Percentiles rank a stretch among this genome's conserved stretches.
phyloP scores from a whole-genome alignment of 2,113 vertebrate species.

The Herpetotheres cachinnans region DNA sequence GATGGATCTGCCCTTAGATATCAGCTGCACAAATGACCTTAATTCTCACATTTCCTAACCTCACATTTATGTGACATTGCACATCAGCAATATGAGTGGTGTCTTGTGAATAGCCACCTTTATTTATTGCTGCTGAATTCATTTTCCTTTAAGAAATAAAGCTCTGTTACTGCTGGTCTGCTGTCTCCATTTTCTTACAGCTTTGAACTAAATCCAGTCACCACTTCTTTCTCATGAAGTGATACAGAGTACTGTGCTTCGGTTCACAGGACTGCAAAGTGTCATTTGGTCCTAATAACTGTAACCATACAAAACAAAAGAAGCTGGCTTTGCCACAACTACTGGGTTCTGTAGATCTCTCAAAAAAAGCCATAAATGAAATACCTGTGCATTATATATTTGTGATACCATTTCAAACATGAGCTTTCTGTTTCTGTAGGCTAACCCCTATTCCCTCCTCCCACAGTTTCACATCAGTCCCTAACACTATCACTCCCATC shows the following conservation, averaged over 20 bases:
- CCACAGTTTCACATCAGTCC: background rate
- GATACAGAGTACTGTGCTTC: background rate
- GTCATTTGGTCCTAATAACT: background rate
- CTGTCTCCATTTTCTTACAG: background rate
- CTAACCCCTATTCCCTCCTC: background rate
- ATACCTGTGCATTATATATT: background rate
- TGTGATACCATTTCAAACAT: background rate
- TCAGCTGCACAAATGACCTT: background rate
- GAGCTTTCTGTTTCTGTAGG: background rate
- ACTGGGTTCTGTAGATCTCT: background rate
- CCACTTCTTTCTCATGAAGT: background rate
- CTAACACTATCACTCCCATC: background rate
- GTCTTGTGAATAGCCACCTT: background rate
- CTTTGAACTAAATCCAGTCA: background rate
- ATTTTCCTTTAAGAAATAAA: slow-evolving; percentile 5
- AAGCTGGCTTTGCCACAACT: background rate
- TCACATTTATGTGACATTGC: background rate
- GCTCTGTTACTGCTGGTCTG: background rate
- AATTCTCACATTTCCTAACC: background rate
- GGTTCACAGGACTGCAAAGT: background rate
- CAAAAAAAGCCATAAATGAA: background rate
- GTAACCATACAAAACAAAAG: background rate
- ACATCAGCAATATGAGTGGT: background rate
- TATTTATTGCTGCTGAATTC: background rate
- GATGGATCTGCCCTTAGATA: background rate